Evolutionary conservation across 1,140 invertebrate genomes (phyloP).

Genomic region (Orchesella cincta): DNA sequence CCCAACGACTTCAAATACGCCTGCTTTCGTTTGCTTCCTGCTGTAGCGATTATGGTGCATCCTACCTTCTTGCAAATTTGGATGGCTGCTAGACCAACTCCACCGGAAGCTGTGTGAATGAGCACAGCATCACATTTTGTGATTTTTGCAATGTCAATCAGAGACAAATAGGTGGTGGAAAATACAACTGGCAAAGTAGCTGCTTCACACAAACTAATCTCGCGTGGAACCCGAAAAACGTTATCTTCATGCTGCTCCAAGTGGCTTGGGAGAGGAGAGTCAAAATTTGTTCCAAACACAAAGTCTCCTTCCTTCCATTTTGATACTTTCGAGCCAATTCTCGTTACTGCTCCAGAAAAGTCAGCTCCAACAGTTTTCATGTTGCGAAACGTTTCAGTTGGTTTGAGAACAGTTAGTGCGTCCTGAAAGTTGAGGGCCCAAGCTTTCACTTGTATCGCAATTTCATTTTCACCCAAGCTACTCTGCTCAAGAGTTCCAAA

Average conservation of each 20-base stretch:
- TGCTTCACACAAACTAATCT: neutral
- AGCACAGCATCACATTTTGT: neutral
- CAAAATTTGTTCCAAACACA: neutral
- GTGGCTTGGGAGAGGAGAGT: neutral
- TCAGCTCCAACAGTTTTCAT: neutral
- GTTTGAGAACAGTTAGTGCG: neutral
- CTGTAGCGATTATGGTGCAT: neutral
- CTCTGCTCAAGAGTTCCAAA: neutral
- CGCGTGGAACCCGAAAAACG: neutral
- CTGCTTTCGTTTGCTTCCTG: constrained; percentile 5
- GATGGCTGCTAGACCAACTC: constrained; percentile 1
- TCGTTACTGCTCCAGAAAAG: neutral
- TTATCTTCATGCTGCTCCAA: neutral
- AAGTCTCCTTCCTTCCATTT: neutral
- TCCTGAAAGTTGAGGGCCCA: neutral
- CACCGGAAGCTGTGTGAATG: neutral
- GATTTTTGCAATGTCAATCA: neutral
- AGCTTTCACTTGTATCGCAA: constrained; percentile 8
- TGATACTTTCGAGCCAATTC: neutral
- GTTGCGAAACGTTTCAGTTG: neutral
- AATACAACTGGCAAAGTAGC: neutral
- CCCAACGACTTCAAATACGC: neutral
- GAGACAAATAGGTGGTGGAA: neutral
- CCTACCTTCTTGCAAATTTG: neutral
- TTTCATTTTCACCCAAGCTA: neutral